Evolutionary conservation across 2,113 vertebrate species (phyloP).

Genomic region (Kryptolebias marmoratus): DNA sequence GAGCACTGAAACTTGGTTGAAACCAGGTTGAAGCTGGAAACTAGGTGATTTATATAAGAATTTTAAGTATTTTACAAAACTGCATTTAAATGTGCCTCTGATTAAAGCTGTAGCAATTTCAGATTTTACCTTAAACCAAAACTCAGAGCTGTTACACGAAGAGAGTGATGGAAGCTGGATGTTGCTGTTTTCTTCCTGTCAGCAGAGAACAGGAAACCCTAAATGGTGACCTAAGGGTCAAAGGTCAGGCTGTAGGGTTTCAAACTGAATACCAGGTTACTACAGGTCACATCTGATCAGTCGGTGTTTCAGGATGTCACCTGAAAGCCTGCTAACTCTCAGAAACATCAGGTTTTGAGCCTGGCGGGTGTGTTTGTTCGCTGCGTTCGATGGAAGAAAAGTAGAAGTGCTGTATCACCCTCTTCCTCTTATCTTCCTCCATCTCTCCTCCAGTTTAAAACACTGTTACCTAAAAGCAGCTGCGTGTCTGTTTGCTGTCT

Average conservation of each 20-base stretch:
- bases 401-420: slow-evolving; percentile 45
- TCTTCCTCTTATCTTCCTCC: slow-evolving; percentile 54
- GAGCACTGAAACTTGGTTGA: too few relatives aligned
- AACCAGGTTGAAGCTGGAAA: too few relatives aligned
- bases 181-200: slow-evolving; percentile 12
- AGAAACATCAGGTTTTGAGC: slow-evolving; percentile 1
- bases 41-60: too few relatives aligned
- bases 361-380: slow-evolving; percentile 41
- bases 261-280: slow-evolving; percentile 8
- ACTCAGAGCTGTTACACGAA: not conserved
- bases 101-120: not conserved
- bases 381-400: slow-evolving; percentile 36
- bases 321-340: not conserved
- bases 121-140: not conserved
- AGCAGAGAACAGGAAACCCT: slow-evolving; percentile 14
- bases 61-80: too few relatives aligned
- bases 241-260: slow-evolving; percentile 43
- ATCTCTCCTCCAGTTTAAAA: not conserved
- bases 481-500: too few relatives aligned
- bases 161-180: not conserved
- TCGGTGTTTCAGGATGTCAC: slow-evolving; percentile 7
- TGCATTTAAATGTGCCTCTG: too few relatives aligned
- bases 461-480: too few relatives aligned
- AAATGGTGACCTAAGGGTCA: slow-evolving; percentile 30
- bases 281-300: slow-evolving; percentile 8